These are phyloP conservation scores for Chlorops oryzae DNA, from an alignment of 1,140 invertebrate species.

Conservation along the genomic window DNA sequence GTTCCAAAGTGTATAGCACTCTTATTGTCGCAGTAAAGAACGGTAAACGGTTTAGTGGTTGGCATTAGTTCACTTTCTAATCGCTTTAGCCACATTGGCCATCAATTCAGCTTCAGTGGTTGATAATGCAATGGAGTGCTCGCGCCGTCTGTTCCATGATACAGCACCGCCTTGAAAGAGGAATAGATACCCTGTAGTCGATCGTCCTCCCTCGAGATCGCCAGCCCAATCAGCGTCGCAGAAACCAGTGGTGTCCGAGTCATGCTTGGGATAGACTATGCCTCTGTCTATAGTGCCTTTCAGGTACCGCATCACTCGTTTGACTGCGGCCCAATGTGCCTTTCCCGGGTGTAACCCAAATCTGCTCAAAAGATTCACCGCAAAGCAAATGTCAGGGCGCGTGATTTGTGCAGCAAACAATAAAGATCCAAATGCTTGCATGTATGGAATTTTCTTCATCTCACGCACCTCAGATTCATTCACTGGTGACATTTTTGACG, in stretches of 20 bases:
- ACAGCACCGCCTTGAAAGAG: slow-evolving; percentile 20
- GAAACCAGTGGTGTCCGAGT: too few relatives aligned
- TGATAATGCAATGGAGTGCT: too few relatives aligned
- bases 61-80: too few relatives aligned
- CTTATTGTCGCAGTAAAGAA: too few relatives aligned
- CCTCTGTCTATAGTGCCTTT: neutral
- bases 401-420: slow-evolving; percentile 37
- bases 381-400: slow-evolving; percentile 34
- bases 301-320: slow-evolving; percentile 4
- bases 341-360: slow-evolving; percentile 23
- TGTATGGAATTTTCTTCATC: slow-evolving; percentile 18
- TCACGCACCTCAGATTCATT: slow-evolving; percentile 11
- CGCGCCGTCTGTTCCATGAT: too few relatives aligned
- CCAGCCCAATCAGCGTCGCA: slow-evolving; percentile 20
- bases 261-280: neutral
- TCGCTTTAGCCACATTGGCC: too few relatives aligned
- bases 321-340: neutral
- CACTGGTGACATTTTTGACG: slow-evolving; percentile 8
- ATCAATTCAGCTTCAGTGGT: too few relatives aligned
- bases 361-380: slow-evolving; percentile 24
- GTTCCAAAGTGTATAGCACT: too few relatives aligned
- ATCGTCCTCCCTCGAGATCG: slow-evolving; percentile 29
- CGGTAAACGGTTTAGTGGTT: too few relatives aligned
- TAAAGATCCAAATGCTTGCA: slow-evolving; percentile 30
- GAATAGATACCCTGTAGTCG: slow-evolving; percentile 33